Evolutionary conservation across 2,888 invertebrate species (phyloP), one percentile per base, ranked within the genome.

Genomic region (Zygothrica quintamaculata): DNA sequence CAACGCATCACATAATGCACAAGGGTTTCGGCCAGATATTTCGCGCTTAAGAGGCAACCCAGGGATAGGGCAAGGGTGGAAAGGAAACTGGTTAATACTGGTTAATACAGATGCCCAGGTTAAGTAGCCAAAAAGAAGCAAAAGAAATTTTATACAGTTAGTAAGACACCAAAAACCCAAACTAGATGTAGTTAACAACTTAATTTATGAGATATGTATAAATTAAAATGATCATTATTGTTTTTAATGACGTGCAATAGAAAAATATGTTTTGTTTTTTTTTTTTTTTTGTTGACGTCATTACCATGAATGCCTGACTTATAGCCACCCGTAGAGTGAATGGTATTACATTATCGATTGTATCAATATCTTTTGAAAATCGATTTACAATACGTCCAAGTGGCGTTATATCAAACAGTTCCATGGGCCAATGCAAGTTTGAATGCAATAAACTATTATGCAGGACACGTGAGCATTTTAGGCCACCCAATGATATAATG

Each of bases 371-470:
- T 87, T 92, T 92, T 62, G 93, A 92, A 88, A 94, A 94, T 71
- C 94, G 92, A 91, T 94, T 94, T 40, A 96, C 92, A 84, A 96
- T 93, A 80, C 96, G 92, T 90, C 96, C 96, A 79, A 93, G 85
- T 39, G 96, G 96, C 55, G 96, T 96, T 73, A 94, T 94, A 91
- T 96, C 96, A 92, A 95, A 96, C 92, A 95, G 94, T 87, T 93
- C 93, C 92, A 95, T 93, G 48, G 95, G 95, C 84, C 94, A 92
- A 87, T 93, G 93, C 82, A 96, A 88, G 73, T 95, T 92, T 88
- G 93, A 93, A 64, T 89, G 82, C 88, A 96, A 91, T 87, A 96
- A 91, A 39, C 90, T 86, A 51, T 91, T 89, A 91, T 95, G 94
- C 88, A 94, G 90, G 48, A 90, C 84, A 77, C 88, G 91, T 76